Percentiles rank a stretch among this genome's conserved stretches.
Conservation (phyloP, 1,140 invertebrate species). For the Eulimnadia texana region DNA sequence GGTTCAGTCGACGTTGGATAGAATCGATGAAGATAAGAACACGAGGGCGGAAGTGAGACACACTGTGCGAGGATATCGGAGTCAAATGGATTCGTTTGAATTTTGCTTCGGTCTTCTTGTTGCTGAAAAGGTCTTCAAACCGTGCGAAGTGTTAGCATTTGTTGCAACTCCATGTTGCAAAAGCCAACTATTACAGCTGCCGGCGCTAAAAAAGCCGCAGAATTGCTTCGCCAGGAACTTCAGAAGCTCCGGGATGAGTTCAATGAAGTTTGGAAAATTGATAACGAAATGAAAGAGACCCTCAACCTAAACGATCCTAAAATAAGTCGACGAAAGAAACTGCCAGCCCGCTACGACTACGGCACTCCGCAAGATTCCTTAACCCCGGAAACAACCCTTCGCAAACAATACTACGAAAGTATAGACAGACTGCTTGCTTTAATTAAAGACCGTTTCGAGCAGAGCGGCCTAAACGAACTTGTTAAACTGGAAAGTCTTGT, state of each 20-base stretch:
- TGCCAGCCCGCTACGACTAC: neutral
- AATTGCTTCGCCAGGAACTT: neutral
- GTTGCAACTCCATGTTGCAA: neutral
- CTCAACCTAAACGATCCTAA: neutral
- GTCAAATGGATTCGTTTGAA: neutral
- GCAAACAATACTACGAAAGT: neutral
- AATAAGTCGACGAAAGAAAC: neutral
- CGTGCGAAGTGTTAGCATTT: neutral
- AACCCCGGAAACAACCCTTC: neutral
- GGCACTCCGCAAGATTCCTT: neutral
- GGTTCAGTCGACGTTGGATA: neutral
- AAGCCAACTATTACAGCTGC: neutral
- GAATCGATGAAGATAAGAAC: neutral
- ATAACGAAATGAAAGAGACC: neutral
- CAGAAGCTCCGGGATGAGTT: neutral
- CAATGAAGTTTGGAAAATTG: neutral
- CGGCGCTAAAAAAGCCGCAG: neutral
- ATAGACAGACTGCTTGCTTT: neutral
- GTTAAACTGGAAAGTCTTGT: neutral
- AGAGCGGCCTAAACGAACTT: neutral
- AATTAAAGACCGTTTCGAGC: neutral
- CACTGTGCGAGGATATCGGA: neutral
- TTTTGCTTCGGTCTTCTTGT: neutral
- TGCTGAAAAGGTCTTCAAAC: neutral
- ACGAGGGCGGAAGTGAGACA: neutral